Percentiles rank a stretch among this genome's conserved stretches.
Evolutionary conservation across 1,140 invertebrate species (phyloP).

Genomic region (Rhagoletis zephyria): DNA sequence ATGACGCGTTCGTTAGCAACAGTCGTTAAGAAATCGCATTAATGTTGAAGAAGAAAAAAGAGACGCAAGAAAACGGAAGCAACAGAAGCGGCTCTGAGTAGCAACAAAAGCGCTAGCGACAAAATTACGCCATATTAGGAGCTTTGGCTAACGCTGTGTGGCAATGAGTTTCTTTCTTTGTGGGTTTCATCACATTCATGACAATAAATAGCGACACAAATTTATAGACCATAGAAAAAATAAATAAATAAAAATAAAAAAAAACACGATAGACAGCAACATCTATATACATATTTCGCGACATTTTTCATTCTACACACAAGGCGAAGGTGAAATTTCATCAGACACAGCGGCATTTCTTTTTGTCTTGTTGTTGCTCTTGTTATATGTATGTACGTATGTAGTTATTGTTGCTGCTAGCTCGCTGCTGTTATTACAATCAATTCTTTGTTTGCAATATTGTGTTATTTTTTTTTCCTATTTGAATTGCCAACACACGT

Average conservation of each 20-base stretch:
- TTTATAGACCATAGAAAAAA: not conserved
- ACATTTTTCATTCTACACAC: constrained; percentile 11
- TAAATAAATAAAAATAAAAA: too few species aligned
- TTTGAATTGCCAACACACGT: constrained; percentile 35
- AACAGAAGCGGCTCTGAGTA: not conserved
- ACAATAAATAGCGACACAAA: constrained; percentile 12
- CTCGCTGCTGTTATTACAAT: not conserved
- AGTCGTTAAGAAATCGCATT: not conserved
- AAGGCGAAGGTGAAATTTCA: constrained; percentile 53
- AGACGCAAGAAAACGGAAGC: not conserved
- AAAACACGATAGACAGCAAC: not conserved
- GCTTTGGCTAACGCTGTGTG: not conserved
- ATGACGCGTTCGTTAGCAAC: constrained; percentile 8
- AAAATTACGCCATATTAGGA: not conserved
- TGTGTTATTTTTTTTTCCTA: constrained; percentile 33
- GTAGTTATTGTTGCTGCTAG: not conserved
- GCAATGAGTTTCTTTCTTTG: not conserved
- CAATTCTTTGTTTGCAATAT: constrained; percentile 18
- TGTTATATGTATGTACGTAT: not conserved
- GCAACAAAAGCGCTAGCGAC: not conserved
- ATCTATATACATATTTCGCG: not conserved
- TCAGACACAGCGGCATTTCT: constrained; percentile 20
- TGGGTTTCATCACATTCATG: not conserved
- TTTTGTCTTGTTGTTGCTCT: not conserved
- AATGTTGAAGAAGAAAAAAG: not conserved